Evolutionary conservation across 2,113 vertebrate species (phyloP).

Genomic region (Actinemys pallida): DNA sequence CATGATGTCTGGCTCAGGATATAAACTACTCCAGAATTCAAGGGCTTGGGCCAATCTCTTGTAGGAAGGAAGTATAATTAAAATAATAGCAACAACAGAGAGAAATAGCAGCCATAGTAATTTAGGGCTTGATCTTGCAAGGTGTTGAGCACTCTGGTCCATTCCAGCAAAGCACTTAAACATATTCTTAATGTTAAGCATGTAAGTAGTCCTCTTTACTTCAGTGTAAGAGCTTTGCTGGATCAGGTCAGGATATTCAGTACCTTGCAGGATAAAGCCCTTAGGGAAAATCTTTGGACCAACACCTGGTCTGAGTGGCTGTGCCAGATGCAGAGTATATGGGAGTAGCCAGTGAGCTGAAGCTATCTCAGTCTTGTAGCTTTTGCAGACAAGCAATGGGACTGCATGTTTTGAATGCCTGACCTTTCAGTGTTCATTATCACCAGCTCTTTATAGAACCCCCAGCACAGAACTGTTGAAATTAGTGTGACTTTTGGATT

Average conservation of each 20-base stretch:
- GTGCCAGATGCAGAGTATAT: not conserved
- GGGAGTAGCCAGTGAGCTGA: not conserved
- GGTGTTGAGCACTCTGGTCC: not conserved
- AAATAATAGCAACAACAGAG: not conserved
- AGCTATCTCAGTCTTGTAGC: not conserved
- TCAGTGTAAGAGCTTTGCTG: not conserved
- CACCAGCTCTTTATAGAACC: not conserved
- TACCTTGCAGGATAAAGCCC: not conserved
- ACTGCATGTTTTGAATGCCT: not conserved
- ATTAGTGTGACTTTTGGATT: not conserved
- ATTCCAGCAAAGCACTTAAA: not conserved
- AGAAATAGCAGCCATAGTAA: not conserved
- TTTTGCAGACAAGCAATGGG: not conserved
- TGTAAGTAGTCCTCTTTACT: not conserved
- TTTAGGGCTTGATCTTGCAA: not conserved
- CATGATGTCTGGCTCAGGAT: not conserved
- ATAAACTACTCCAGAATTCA: not conserved
- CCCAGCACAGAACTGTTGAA: not conserved
- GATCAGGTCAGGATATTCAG: not conserved
- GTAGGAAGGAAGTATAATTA: not conserved
- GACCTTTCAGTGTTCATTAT: not conserved
- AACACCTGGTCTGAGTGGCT: rapidly evolving
- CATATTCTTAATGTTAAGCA: not conserved
- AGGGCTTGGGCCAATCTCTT: not conserved
- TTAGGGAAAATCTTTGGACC: rapidly evolving